Evolutionary conservation across 2,888 invertebrate species (phyloP).

Genomic region (Arctia plantaginis): DNA sequence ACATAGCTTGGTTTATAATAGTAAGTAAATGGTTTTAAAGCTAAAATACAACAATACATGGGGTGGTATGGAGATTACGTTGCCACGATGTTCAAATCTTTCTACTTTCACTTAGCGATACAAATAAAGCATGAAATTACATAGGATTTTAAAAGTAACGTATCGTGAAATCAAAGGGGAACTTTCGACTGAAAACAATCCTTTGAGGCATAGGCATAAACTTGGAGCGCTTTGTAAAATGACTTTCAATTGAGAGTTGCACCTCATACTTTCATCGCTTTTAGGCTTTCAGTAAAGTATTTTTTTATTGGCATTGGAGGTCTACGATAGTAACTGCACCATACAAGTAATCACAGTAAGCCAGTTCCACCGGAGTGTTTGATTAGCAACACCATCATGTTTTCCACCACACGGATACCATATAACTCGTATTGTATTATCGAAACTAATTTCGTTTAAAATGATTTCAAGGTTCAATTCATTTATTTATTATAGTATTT

Average conservation of each 20-base stretch:
- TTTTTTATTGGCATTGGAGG: not conserved
- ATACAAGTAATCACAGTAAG: not conserved
- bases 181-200: conserved; percentile 61
- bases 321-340: not conserved
- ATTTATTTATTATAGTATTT: too few species aligned
- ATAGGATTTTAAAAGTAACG: conserved; percentile 25
- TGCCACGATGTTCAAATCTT: not conserved
- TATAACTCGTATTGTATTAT: too few species aligned
- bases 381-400: not conserved
- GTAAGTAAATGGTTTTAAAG: not conserved
- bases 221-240: conserved; percentile 43
- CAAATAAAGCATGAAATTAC: conserved; percentile 23
- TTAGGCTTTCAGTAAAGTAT: not conserved
- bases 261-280: not conserved
- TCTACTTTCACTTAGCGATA: not conserved
- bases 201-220: conserved; percentile 64
- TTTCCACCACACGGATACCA: not conserved
- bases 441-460: too few species aligned
- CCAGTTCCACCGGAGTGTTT: not conserved
- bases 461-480: not conserved
- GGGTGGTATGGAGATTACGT: not conserved
- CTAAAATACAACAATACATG: not conserved
- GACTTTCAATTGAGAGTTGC: conserved; percentile 41
- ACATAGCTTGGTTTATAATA: not conserved
- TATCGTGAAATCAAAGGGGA: conserved; percentile 41